Evolutionary conservation across 2,888 invertebrate species (phyloP), one percentile per base, ranked within the genome.

Genomic region (Tortricodes alternella): DNA sequence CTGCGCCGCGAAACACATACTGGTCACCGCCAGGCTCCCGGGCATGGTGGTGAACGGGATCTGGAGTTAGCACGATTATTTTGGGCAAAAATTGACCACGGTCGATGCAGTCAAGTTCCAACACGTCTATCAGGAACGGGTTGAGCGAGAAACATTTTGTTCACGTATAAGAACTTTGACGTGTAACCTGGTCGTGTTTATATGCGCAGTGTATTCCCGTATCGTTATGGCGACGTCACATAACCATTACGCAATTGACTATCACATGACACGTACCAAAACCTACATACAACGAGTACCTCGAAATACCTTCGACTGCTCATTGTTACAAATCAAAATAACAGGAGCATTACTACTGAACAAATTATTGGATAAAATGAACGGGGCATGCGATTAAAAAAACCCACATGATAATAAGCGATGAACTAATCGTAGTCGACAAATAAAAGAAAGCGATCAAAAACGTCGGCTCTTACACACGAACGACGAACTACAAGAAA

Each of bases 1-100:
- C 86, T 92, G 94, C 71, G 93, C 93, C 66, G 91, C 83, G 83
- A 92, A 92, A 85, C 92, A 92, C 76, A 92, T 75, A 66, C 84
- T 73, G 73, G 90, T 85, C 70, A 85, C 85, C 63, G 74, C 69
- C 62, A 91, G 82, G 67, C 76, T 74, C 79, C 83, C 77, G 61
- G 83, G 82, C 71, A 83, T 75, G 66, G 79, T 80, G 70, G 83
- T 68, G 62, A 78, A 78, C 60, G 85, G 82, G 53, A 92, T 91
- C 92, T 92, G 85, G 67, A 70, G 62, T 67, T 67, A 64, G 59
- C 61, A n/a, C n/a, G n/a, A n/a, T n/a, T n/a, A n/a, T n/a, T n/a
- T n/a, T n/a, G n/a, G n/a, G n/a, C n/a, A n/a, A n/a, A n/a, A 4
- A n/a, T 27, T 8, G 0, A 27, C 27, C n/a, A 29, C 4, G 11